These are phyloP conservation scores for Gallirallus australis DNA, from an alignment of 2,797 vertebrate species.

Conservation along the genomic window DNA sequence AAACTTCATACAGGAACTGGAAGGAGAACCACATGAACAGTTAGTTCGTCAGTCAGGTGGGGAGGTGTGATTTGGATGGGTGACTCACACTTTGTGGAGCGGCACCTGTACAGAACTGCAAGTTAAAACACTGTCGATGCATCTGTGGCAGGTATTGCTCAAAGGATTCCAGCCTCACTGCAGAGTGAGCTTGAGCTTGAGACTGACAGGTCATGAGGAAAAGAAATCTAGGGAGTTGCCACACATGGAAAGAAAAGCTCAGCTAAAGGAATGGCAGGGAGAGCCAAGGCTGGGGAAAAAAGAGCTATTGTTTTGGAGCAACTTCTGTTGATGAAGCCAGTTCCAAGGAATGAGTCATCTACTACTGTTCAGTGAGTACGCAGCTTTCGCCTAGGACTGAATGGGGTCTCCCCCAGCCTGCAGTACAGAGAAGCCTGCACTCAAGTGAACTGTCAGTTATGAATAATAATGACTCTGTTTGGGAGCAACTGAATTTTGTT, in stretches of 20 bases:
- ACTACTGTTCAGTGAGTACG: not conserved
- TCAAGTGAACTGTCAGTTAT: not conserved
- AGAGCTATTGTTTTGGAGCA: not conserved
- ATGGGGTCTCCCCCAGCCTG: not conserved
- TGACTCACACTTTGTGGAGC: not conserved
- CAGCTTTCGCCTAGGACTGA: not conserved
- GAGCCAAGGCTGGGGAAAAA: not conserved
- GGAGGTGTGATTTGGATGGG: not conserved
- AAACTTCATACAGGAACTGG: not conserved
- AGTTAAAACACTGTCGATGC: not conserved
- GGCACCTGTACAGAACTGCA: not conserved
- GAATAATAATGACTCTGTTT: not conserved
- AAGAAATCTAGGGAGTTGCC: not conserved
- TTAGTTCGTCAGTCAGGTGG: not conserved
- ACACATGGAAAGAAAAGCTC: not conserved
- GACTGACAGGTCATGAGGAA: not conserved
- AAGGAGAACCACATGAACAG: not conserved
- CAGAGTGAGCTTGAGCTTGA: not conserved
- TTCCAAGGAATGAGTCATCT: not conserved
- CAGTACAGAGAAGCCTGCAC: not conserved
- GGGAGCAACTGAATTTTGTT: not conserved
- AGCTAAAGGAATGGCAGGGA: not conserved
- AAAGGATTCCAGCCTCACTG: not conserved
- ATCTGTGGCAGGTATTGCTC: not conserved
- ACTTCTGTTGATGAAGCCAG: not conserved